phyloP scores from a whole-genome alignment of 2,797 vertebrate species.

The Apodemus agrarius region DNA sequence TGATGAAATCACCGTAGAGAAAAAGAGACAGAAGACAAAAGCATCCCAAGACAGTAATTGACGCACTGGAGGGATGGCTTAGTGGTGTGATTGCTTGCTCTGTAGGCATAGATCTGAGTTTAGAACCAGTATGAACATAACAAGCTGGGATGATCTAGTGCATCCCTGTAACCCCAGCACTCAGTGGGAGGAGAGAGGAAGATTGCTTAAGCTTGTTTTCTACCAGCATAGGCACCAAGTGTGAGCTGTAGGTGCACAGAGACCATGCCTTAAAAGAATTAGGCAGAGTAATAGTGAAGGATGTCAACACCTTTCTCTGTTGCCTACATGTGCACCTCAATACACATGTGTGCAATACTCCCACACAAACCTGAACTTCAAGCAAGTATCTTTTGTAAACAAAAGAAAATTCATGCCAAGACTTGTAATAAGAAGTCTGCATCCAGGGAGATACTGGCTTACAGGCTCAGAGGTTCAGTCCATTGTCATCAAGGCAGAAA shows the following conservation, averaged over 20 bases:
- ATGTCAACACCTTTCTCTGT: neutral
- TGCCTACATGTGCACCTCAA: neutral
- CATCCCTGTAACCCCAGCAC: neutral
- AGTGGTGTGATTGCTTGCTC: neutral
- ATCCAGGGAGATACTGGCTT: too few relatives aligned
- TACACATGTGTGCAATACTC: neutral
- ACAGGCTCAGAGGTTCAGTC: too few relatives aligned
- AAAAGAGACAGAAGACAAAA: neutral
- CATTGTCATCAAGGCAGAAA: too few relatives aligned
- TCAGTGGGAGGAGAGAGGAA: neutral
- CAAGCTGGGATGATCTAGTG: neutral
- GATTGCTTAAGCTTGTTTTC: neutral
- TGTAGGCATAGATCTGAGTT: neutral
- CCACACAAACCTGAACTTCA: neutral
- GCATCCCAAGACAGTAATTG: neutral
- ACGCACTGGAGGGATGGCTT: neutral
- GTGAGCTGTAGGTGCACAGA: neutral
- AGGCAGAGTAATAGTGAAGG: neutral
- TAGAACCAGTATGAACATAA: neutral
- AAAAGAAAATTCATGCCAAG: neutral
- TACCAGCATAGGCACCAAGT: neutral
- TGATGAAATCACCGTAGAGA: neutral
- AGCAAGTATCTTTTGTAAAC: neutral
- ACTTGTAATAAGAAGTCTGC: neutral
- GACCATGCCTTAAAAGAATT: neutral